Evolutionary conservation across 2,888 invertebrate genomes (phyloP), one percentile per base, ranked within the genome.

Genomic region (Diabrotica balteata): DNA sequence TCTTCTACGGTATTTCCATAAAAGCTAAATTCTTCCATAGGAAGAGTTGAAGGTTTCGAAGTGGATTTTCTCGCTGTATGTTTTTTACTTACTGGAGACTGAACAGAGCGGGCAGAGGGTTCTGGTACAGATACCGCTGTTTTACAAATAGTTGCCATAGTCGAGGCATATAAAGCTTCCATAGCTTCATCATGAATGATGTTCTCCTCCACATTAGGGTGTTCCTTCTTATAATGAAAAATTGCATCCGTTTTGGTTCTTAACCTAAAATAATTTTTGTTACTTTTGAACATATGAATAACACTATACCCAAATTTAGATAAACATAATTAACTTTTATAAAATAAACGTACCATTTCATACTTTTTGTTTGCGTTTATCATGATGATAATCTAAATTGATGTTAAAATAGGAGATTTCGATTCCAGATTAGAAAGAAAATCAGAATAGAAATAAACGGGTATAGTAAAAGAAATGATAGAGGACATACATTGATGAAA

Each of bases 1-100:
- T 83, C 76, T 0, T 76, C 76, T 0, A 87, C 85, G 64, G 79
- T 81, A 1, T 80, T 78, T 0, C 88, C 87, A 63, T 89, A 90
- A 73, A 83, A 87, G 0, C 88, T 87, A 72, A 81, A 86, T 47
- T 83, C 78, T 8, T 71, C 73, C 1, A 80, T 79, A 0, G 71
- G 63, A 3, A 42, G 43, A 7, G 17, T 0, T 1, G 51, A 49
- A 7, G 80, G 81, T 0, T 84, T 80, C n/a, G 77, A 74, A 0
- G 86, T 87, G 0, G 86, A 86, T 73, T 87, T 87, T 47, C 79
- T 82, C 2, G 86, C 86, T 4, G 84, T 80, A 70, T 85, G 84
- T 57, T 79, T 83, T 1, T 83, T 84, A 5, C 83, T 79, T 11
- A 46, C 47, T n/a, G 10, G 44, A 4, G 51, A 42, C 17, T 11